Evolutionary conservation across 2,113 vertebrate genomes (phyloP).

Genomic region (Nipponia nippon): DNA sequence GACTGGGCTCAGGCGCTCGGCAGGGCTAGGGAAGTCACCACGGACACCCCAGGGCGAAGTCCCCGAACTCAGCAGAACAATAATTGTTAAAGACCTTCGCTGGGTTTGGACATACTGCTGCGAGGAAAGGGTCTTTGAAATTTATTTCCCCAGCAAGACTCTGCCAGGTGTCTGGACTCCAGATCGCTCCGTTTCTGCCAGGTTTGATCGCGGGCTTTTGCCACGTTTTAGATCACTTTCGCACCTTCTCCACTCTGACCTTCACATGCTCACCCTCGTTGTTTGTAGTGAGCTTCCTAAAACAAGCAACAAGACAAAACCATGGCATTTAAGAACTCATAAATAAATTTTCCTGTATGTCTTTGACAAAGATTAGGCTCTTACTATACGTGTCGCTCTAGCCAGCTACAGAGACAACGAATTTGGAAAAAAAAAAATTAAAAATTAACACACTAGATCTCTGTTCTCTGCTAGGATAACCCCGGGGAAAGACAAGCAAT

Average conservation of each 20-base stretch:
- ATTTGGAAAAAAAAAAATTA: fast-evolving
- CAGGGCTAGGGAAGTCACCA: neutral
- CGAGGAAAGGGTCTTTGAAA: neutral
- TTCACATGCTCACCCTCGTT: neutral
- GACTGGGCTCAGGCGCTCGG: fast-evolving
- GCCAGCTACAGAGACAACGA: neutral
- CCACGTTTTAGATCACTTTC: fast-evolving
- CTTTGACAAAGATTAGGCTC: neutral
- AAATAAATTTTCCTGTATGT: neutral
- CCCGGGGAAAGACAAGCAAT: neutral
- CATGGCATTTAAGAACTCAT: neutral
- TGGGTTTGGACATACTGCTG: neutral
- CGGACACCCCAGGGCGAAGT: neutral
- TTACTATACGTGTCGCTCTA: neutral
- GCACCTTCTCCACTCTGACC: neutral
- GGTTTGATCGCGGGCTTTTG: neutral
- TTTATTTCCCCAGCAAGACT: neutral
- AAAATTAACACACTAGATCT: neutral
- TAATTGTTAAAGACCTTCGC: neutral
- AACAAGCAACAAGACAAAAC: neutral
- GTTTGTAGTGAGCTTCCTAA: neutral
- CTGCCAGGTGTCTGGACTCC: neutral
- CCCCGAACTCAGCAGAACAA: neutral
- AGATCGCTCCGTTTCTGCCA: neutral
- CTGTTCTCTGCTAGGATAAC: neutral